phyloP scores from a whole-genome alignment of 2,113 vertebrate species.

The Mixornis gularis region DNA sequence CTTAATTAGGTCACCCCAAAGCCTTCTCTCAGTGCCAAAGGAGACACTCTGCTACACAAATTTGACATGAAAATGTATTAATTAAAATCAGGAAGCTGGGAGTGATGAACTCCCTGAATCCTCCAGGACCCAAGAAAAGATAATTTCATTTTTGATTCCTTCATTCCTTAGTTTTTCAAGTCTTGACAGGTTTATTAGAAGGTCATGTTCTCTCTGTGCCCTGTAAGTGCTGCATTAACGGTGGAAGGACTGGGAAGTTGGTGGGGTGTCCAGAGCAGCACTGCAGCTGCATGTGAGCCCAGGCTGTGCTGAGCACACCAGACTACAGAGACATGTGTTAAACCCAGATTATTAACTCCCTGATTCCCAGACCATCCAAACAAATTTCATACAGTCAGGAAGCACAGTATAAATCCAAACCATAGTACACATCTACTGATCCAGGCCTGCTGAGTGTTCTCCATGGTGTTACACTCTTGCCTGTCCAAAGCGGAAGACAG shows the following conservation, averaged over 20 bases:
- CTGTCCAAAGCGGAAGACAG: background rate
- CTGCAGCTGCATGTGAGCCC: background rate
- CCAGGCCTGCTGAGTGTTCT: background rate
- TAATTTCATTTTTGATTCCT: background rate
- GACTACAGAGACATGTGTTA: background rate
- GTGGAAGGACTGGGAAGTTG: background rate
- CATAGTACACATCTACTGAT: background rate
- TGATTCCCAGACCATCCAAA: background rate
- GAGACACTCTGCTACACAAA: background rate
- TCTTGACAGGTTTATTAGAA: background rate
- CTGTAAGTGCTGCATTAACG: background rate
- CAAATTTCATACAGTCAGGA: background rate
- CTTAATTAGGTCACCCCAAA: background rate
- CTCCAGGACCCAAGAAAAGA: background rate
- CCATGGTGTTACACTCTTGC: rapidly evolving
- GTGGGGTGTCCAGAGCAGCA: background rate
- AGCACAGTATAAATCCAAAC: background rate
- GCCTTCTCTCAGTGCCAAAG: background rate
- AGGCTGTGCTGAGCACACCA: background rate
- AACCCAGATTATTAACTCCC: background rate
- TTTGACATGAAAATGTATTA: background rate
- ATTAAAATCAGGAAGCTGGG: background rate
- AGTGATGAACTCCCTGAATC: background rate
- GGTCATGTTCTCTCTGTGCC: background rate
- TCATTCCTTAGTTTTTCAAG: background rate